Percentiles rank a stretch among this genome's conserved stretches.
These are phyloP conservation scores for Leptura quadrifasciata DNA, from an alignment of 2,888 invertebrate species.

Conservation along the genomic window DNA sequence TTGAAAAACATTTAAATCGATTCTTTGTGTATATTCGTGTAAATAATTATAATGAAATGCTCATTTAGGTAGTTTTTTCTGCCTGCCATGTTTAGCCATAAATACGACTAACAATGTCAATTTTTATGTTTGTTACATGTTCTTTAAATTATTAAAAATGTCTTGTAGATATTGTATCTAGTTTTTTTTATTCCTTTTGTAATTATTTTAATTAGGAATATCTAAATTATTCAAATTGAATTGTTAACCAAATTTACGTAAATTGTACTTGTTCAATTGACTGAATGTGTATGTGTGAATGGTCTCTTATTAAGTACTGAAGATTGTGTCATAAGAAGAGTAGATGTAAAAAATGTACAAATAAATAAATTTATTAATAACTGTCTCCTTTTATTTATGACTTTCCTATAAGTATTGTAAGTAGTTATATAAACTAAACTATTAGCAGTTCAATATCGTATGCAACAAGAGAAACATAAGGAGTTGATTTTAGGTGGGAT, in stretches of 20 bases:
- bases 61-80: slow-evolving; percentile 65
- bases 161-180: slow-evolving; percentile 60
- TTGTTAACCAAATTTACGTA: slow-evolving; percentile 60
- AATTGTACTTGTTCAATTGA: slow-evolving; percentile 48
- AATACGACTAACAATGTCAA: slow-evolving; percentile 54
- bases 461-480: too few relatives aligned
- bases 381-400: neutral
- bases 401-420: neutral
- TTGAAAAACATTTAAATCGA: slow-evolving; percentile 40
- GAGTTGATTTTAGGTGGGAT: too few relatives aligned
- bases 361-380: slow-evolving; percentile 51
- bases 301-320: slow-evolving; percentile 42
- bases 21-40: slow-evolving; percentile 52
- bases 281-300: slow-evolving; percentile 47
- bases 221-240: slow-evolving; percentile 60
- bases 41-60: slow-evolving; percentile 61
- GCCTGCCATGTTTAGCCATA: slow-evolving; percentile 69
- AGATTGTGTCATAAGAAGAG: slow-evolving; percentile 41
- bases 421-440: too few relatives aligned
- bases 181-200: slow-evolving; percentile 46
- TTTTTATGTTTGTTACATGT: slow-evolving; percentile 34
- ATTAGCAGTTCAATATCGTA: too few relatives aligned
- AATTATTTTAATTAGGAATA: slow-evolving; percentile 49
- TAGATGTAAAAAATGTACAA: slow-evolving; percentile 68
- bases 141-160: slow-evolving; percentile 46